Evolutionary conservation across 2,888 invertebrate species (phyloP).

Genomic region (Hypomecis punctinalis): DNA sequence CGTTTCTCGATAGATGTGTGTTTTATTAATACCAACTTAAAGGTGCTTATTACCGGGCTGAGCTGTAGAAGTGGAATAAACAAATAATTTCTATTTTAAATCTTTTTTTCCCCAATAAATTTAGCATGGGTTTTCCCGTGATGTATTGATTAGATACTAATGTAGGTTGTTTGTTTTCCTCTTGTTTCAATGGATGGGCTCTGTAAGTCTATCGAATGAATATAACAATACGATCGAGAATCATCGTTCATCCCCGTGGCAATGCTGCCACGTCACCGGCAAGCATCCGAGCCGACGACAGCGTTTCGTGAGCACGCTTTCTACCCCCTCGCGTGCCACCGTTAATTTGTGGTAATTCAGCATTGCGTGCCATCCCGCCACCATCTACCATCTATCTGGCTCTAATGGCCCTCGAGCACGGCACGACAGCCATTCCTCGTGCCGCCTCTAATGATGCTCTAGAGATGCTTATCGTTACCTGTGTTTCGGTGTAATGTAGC

Average conservation of each 20-base stretch:
- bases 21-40: too few relatives aligned
- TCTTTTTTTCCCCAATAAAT: background rate
- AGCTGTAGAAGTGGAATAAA: background rate
- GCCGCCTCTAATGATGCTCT: constrained; percentile 41
- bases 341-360: constrained; percentile 64
- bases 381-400: constrained; percentile 38
- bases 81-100: too few relatives aligned
- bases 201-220: background rate
- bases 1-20: too few relatives aligned
- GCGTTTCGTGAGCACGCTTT: constrained; percentile 62
- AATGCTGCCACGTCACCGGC: constrained; percentile 32
- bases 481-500: constrained; percentile 24
- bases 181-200: too few relatives aligned
- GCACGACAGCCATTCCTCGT: constrained; percentile 45
- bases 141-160: background rate
- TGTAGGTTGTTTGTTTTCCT: too few relatives aligned
- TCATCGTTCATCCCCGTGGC: background rate
- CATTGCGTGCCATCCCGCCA: constrained; percentile 50
- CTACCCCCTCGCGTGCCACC: constrained; percentile 62
- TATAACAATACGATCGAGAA: background rate
- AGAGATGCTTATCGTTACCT: constrained; percentile 36
- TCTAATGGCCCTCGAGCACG: constrained; percentile 48
- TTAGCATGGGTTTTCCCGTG: background rate
- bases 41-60: too few relatives aligned
- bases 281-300: constrained; percentile 27